Percentiles rank a stretch among this genome's conserved stretches.
Evolutionary conservation across 1,140 invertebrate species (phyloP).

Genomic region (Agrilus planipennis): DNA sequence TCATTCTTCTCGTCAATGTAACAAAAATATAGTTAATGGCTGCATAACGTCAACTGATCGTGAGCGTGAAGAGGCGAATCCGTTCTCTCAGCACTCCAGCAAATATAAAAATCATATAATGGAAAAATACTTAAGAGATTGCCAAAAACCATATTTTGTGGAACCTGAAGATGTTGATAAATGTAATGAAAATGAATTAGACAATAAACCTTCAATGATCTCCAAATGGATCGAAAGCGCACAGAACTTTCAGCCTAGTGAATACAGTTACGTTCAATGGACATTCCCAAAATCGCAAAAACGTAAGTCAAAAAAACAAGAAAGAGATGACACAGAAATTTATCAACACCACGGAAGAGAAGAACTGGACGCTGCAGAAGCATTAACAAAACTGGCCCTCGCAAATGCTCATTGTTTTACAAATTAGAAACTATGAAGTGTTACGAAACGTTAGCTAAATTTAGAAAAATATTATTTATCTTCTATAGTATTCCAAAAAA

Average conservation of each 20-base stretch:
- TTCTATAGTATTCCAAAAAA: too few species aligned
- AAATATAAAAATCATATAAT: slow-evolving; percentile 46
- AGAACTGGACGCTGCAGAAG: slow-evolving; percentile 57
- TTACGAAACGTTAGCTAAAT: too few species aligned
- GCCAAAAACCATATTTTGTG: slow-evolving; percentile 21
- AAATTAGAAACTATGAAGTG: too few species aligned
- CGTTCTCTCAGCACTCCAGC: slow-evolving; percentile 22
- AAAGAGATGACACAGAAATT: slow-evolving; percentile 1
- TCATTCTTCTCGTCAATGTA: too few species aligned
- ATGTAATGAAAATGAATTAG: slow-evolving; percentile 20
- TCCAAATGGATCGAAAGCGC: slow-evolving; percentile 59
- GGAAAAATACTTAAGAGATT: slow-evolving; percentile 40
- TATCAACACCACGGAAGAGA: slow-evolving; percentile 42
- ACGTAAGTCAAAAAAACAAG: slow-evolving; percentile 17
- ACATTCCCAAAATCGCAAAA: slow-evolving; percentile 15
- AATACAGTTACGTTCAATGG: slow-evolving; percentile 54
- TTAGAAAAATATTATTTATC: too few species aligned
- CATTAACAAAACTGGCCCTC: slow-evolving; percentile 44
- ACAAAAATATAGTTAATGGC: too few species aligned
- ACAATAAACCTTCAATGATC: slow-evolving; percentile 40
- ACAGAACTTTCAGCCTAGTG: slow-evolving; percentile 49
- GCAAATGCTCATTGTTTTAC: slow-evolving; percentile 11
- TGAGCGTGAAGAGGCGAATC: slow-evolving; percentile 12
- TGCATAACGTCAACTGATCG: too few species aligned
- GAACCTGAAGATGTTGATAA: slow-evolving; percentile 5